Conservation (phyloP, 1,140 invertebrate species). For the Pectinophora gossypiella region DNA sequence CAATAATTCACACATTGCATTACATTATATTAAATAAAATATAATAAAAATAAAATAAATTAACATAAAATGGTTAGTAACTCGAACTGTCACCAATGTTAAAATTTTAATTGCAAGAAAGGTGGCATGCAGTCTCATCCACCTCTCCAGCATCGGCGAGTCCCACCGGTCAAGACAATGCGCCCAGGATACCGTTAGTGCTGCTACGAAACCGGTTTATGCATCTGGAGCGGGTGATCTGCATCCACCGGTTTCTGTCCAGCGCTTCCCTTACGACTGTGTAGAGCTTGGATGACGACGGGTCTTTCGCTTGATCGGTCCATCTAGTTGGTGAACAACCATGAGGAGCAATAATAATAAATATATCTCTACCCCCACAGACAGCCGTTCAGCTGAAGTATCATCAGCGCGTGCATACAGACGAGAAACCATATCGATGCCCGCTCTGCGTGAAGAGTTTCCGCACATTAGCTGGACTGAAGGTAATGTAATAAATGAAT, state of each 20-base stretch:
- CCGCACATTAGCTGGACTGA: not conserved
- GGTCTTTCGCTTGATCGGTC: no score
- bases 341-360: not conserved
- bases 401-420: conserved; percentile 78
- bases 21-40: no score
- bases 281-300: no score
- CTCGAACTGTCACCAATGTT: no score
- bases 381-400: conserved; percentile 25
- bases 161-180: not conserved
- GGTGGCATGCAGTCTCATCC: not conserved
- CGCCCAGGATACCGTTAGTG: not conserved
- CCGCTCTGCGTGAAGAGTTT: conserved; percentile 64
- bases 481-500: no score
- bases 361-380: not conserved
- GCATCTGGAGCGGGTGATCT: not conserved
- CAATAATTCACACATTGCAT: no score
- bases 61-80: no score
- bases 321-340: no score
- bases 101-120: not conserved
- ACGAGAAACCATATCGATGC: conserved; percentile 80
- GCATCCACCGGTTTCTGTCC: not conserved
- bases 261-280: no score
- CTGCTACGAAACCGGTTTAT: not conserved
- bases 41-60: no score
- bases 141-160: no score